These are phyloP conservation scores for Karalla daura DNA, from an alignment of 2,797 vertebrate genomes.

Conservation along the genomic window DNA sequence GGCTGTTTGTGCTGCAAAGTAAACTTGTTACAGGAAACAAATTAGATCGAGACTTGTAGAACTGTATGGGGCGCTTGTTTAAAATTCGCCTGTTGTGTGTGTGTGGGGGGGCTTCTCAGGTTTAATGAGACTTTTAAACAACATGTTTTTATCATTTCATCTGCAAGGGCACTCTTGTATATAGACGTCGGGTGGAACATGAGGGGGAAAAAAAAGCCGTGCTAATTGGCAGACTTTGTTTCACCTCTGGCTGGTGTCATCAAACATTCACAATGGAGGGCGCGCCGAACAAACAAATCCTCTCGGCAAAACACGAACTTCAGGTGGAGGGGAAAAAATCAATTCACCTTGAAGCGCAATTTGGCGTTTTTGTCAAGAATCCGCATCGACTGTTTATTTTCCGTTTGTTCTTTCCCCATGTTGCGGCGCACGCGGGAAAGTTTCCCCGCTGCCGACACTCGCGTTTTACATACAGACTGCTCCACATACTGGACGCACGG, in stretches of 20 bases:
- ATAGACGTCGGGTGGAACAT: no score
- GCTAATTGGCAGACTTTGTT: conserved; percentile 33
- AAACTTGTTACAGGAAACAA: conserved; percentile 16
- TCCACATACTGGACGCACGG: neutral
- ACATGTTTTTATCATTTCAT: no score
- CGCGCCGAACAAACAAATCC: conserved; percentile 29
- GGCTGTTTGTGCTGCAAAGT: neutral
- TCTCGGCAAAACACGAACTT: conserved; percentile 26
- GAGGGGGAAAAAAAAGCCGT: neutral
- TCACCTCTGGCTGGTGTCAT: conserved; percentile 38
- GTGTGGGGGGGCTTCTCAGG: conserved; percentile 13
- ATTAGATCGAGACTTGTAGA: neutral
- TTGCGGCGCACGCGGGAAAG: neutral
- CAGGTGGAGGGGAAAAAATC: conserved; percentile 5
- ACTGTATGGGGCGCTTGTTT: neutral
- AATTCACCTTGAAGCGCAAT: conserved; percentile 7
- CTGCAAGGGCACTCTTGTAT: no score
- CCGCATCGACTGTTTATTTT: neutral
- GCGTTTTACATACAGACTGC: neutral
- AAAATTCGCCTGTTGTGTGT: neutral
- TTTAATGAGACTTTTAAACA: conserved; percentile 18
- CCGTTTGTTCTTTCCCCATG: neutral
- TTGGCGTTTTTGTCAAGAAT: conserved; percentile 12
- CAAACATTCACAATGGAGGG: conserved; percentile 29
- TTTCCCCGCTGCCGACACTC: neutral